Base-by-base conservation (phyloP, 1,140 invertebrate species). In the Potamilus streckersoni region DNA sequence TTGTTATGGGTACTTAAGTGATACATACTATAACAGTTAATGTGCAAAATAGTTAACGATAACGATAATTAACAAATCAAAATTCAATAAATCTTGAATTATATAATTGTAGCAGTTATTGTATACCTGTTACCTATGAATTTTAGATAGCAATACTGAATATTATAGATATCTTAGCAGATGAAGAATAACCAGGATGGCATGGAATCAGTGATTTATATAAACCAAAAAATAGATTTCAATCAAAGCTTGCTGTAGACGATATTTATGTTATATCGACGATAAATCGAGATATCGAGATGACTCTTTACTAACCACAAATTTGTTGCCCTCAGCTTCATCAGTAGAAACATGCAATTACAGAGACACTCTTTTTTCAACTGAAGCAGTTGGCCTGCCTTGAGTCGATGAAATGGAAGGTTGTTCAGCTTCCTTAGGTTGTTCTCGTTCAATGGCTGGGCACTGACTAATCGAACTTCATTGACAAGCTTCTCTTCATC, bases 271-370 rank as follows among this genome's bases (percentile, higher is more conserved):
- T 66, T 17, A 66, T 20, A 31, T 20, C 19, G n/a, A 66, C 31
- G 19, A 23, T 31, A 66, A 66, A 65, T 8, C 49, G 4, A 4
- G n/a, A 49, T 27, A 72, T 49, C 0, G 6, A 23, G 16, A 57
- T 38, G 38, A 49, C 11, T 49, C 38, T 49, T 49, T 49, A 55
- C 68, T 79, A 74, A 83, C 82, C 69, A 70, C 38, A 81, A 15
- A 20, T 74, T 74, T 27, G 69, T 38, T 13, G 79, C 80, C 49
- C 74, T 66, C 16, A 99, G 90, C 89, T 99, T 99, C 0, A 96
- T 96, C 85, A 98, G 95, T 0, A 99, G 90, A 96, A 97, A 99
- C 79, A 97, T 94, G 86, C 98, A 98, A 89, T 98, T 98, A 89
- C 98, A 98, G 0, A 99, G 91, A 23, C 98, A 97, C 84, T 97